phyloP scores from a whole-genome alignment of 2,113 vertebrate species.

The Phyllostomus hastatus region DNA sequence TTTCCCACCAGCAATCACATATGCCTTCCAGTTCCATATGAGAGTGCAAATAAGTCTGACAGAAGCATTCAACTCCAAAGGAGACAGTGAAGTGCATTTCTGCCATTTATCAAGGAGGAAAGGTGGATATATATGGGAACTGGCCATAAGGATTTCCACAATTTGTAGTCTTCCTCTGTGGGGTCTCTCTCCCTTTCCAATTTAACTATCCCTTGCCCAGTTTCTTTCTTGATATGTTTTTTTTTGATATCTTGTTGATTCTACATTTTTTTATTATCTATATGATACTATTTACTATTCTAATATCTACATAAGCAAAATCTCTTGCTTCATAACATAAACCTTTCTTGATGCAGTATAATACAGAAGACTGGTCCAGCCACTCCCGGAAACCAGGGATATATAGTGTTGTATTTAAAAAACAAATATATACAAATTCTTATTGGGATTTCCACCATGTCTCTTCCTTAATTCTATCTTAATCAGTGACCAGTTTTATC shows the following conservation, averaged over 20 bases:
- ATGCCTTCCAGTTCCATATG: background rate
- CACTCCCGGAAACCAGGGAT: background rate
- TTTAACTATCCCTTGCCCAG: background rate
- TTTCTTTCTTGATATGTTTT: background rate
- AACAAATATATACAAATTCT: background rate
- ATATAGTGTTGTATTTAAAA: background rate
- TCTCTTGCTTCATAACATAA: background rate
- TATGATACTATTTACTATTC: background rate
- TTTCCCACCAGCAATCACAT: background rate
- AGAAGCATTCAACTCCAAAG: background rate
- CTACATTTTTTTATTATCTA: background rate
- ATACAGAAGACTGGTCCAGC: fast-evolving
- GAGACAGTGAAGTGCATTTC: background rate
- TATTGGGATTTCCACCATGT: background rate
- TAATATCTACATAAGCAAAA: background rate
- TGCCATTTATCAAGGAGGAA: background rate
- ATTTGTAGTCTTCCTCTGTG: background rate
- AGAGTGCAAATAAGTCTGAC: background rate
- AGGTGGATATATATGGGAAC: background rate
- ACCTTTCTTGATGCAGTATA: fast-evolving
- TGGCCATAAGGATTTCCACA: background rate
- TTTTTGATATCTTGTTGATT: background rate
- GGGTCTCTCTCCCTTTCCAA: background rate
- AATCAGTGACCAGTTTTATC: background rate
- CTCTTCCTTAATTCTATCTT: background rate